Base-by-base conservation (phyloP, 2,888 invertebrate species). In the Micropterix aruncella region DNA sequence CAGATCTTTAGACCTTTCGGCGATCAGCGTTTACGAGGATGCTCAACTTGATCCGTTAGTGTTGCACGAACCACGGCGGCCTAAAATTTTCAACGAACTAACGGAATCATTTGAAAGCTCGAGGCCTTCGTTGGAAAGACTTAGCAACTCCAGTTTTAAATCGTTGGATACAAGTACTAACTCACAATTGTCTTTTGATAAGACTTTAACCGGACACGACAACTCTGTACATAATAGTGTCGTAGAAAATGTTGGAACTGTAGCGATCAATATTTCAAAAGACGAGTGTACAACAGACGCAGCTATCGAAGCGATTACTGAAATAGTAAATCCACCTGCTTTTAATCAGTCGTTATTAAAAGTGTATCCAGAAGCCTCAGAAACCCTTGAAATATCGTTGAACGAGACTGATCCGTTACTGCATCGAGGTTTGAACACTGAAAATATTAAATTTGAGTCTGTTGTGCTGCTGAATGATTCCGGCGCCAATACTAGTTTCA, bases 101-200 rank as follows among this genome's bases (percentile, higher is more conserved):
- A 49, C 51, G 7, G 47, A 51, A 37, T 47, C 49, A 18, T 51
- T 51, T 40, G 49, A 49, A 42, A 45, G 48, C 19, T 49, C 49
- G 7, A 27, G 12, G n/a, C n/a, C n/a, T n/a, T n/a, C n/a, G n/a
- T n/a, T n/a, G n/a, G n/a, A n/a, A n/a, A n/a, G n/a, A n/a, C n/a
- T n/a, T n/a, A n/a, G n/a, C n/a, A n/a, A n/a, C n/a, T n/a, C n/a
- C n/a, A n/a, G n/a, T n/a, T n/a, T n/a, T n/a, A n/a, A n/a, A n/a
- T n/a, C n/a, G n/a, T n/a, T n/a, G n/a, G n/a, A n/a, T n/a, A n/a
- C n/a, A n/a, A n/a, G n/a, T n/a, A n/a, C n/a, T n/a, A n/a, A n/a
- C n/a, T n/a, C n/a, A n/a, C n/a, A n/a, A n/a, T n/a, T n/a, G n/a
- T n/a, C n/a, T n/a, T n/a, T n/a, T n/a, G n/a, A n/a, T n/a, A n/a